Evolutionary conservation across 30 jellyfish, hydroid and myxozoan genomes (phyloP).

Genomic region (Hydractinia echinata): DNA sequence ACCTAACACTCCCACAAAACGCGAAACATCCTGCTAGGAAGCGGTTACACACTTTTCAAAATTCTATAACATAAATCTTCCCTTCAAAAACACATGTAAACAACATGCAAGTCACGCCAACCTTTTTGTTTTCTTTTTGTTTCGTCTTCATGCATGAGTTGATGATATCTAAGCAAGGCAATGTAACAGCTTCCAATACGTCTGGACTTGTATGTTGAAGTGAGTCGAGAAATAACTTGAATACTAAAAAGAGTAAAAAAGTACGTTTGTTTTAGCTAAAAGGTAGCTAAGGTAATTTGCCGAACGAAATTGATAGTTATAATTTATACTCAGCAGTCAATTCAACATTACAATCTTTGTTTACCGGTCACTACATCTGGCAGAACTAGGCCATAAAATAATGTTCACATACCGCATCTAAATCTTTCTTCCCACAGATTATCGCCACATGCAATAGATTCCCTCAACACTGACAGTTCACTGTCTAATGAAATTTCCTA

Average conservation of each 20-base stretch:
- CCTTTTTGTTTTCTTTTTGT: slow-evolving; percentile 24
- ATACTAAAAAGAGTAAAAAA: slow-evolving; percentile 36
- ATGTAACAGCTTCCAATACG: slow-evolving; percentile 67
- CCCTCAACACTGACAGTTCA: slow-evolving; percentile 66
- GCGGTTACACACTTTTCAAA: too few species aligned
- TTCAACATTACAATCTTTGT: too few species aligned
- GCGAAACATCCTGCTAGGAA: too few species aligned
- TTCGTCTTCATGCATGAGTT: slow-evolving; percentile 41
- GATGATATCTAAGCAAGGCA: slow-evolving; percentile 73
- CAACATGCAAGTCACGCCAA: slow-evolving; percentile 35
- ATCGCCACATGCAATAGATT: slow-evolving; percentile 56
- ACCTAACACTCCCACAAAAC: too few species aligned
- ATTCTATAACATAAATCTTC: too few species aligned
- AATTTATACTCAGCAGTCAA: too few species aligned
- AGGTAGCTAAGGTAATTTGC: too few species aligned
- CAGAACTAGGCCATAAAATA: too few species aligned
- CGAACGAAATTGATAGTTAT: too few species aligned
- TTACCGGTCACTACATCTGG: too few species aligned
- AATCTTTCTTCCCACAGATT: slow-evolving; percentile 78
- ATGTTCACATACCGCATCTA: slow-evolving; percentile 59
- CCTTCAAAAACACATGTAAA: too few species aligned
- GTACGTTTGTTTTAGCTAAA: too few species aligned
- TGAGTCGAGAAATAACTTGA: slow-evolving; percentile 64
- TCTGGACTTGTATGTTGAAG: slow-evolving; percentile 55
- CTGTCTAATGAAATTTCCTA: slow-evolving; percentile 73